Evolutionary conservation across 23 tunicate species (phyloP).

Genomic region (Halocynthia roretzi): DNA sequence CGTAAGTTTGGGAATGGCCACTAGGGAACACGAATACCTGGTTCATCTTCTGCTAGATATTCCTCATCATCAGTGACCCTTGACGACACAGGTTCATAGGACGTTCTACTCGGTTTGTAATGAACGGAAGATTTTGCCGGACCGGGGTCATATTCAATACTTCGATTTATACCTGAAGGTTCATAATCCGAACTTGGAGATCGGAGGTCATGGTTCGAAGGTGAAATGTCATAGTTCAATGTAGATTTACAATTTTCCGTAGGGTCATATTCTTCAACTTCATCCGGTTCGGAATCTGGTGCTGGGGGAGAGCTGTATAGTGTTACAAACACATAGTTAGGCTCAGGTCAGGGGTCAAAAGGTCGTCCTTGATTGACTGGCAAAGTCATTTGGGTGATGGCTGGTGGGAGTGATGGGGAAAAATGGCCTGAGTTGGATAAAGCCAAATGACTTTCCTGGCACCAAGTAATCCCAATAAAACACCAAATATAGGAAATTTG

Average conservation of each 20-base stretch:
- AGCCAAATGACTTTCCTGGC: too few relatives aligned
- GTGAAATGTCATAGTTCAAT: slow-evolving; percentile 6
- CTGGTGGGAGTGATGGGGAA: too few relatives aligned
- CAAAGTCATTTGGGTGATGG: too few relatives aligned
- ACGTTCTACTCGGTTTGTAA: slow-evolving; percentile 7
- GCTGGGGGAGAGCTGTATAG: background rate
- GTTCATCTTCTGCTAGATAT: slow-evolving; percentile 11
- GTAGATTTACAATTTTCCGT: background rate
- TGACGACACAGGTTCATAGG: slow-evolving; percentile 10
- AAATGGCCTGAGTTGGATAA: too few relatives aligned
- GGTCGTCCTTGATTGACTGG: too few relatives aligned
- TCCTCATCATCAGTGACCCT: background rate
- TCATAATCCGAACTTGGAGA: slow-evolving; percentile 15
- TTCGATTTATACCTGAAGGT: background rate
- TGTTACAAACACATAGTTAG: background rate
- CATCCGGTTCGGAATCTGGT: background rate
- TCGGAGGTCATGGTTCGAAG: background rate
- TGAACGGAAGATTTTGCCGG: background rate
- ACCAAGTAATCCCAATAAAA: too few relatives aligned
- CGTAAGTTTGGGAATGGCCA: too few relatives aligned
- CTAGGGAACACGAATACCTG: slow-evolving; percentile 1
- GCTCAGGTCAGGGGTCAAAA: too few relatives aligned
- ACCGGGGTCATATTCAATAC: slow-evolving; percentile 1
- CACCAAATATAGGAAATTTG: too few relatives aligned
- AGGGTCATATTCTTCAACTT: slow-evolving; percentile 23